phyloP scores from a whole-genome alignment of 2,797 vertebrate genomes.

The Phylloscopus collybita region DNA sequence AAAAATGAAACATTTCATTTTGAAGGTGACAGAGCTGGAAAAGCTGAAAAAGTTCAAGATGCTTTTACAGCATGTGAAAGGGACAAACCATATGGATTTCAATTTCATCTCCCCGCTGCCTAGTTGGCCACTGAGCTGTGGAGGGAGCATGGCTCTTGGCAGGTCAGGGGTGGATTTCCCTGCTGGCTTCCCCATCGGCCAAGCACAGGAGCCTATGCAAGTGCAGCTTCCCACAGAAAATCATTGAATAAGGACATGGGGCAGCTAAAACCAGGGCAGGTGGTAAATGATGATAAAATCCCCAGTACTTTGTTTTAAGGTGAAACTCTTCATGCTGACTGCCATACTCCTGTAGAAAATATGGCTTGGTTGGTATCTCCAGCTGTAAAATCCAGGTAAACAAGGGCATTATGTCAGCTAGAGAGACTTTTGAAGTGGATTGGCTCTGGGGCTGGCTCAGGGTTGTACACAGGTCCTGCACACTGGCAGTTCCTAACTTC shows the following conservation, averaged over 20 bases:
- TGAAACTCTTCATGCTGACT: background rate
- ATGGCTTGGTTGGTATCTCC: background rate
- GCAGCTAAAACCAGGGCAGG: background rate
- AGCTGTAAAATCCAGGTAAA: background rate
- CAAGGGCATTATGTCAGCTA: background rate
- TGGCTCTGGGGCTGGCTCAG: background rate
- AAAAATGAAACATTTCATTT: conserved; percentile 33
- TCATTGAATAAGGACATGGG: background rate
- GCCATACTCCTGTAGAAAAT: background rate
- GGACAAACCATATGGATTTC: background rate
- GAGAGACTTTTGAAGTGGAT: background rate
- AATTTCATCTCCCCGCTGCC: background rate
- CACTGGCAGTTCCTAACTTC: background rate
- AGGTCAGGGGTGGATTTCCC: background rate
- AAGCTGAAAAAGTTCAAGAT: background rate
- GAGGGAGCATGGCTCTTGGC: background rate
- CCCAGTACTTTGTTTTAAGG: background rate
- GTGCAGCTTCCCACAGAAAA: background rate
- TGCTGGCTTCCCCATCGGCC: background rate
- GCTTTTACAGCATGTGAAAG: background rate
- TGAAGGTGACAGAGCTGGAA: background rate
- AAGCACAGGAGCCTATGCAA: background rate
- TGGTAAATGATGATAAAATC: background rate
- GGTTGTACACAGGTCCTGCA: background rate
- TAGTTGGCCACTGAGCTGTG: fast-evolving